Percentiles rank a stretch among this genome's conserved stretches.
These are phyloP conservation scores for fruit fly (Drosophila melanogaster) DNA, from an alignment of 1,140 invertebrate genomes.

Conservation along the genomic window Release_6_plus_ISO1_MT NT_037436.4:920501-921000, in stretches of 20 bases:
- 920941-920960: constrained; percentile 80
- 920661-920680: not conserved
- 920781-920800: constrained; percentile 51
- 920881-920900: constrained; percentile 50
- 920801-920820: not conserved
- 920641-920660: not conserved
- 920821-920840: no score
- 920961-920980: constrained; percentile 76
- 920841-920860: not conserved
- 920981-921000: constrained; percentile 8
- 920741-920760: constrained; percentile 41
- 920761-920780: constrained; percentile 38
- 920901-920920: constrained; percentile 68
- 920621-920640: not conserved
- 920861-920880: constrained; percentile 64
- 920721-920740: constrained; percentile 4
- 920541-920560: no score
- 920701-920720: constrained; percentile 2
- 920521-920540: no score
- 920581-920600: not conserved
- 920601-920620: not conserved
- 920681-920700: constrained; percentile 9
- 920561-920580: no score
- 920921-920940: constrained; percentile 65
- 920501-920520: no score